A percentile compares a stretch with the other conserved stretches of the same genome.
These are phyloP conservation scores for Ochlodes sylvanus DNA, from an alignment of 2,888 invertebrate genomes.

Conservation along the genomic window DNA sequence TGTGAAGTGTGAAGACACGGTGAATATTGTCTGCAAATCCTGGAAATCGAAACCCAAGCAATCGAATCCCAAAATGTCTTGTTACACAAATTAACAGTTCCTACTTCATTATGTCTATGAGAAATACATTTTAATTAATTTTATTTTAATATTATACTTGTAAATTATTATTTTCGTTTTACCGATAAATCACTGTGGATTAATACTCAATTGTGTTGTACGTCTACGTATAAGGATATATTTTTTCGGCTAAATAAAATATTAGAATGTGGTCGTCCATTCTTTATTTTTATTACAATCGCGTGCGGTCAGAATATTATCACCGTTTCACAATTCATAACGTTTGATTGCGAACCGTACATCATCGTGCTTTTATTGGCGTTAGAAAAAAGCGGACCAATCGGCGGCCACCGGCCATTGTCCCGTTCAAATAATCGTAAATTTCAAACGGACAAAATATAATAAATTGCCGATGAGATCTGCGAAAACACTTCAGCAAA, in stretches of 20 bases:
- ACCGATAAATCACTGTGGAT: no score
- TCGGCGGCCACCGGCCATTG: conserved; percentile 72
- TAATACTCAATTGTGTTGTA: neutral
- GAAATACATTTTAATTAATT: no score
- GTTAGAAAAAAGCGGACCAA: conserved; percentile 76
- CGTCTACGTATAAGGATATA: neutral
- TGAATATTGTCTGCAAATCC: no score
- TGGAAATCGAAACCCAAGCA: no score
- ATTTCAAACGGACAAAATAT: conserved; percentile 83
- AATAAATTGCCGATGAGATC: conserved; percentile 85
- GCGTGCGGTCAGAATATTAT: conserved; percentile 46
- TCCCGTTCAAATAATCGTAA: conserved; percentile 82
- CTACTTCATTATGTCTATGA: no score
- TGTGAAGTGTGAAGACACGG: no score
- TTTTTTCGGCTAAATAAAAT: conserved; percentile 33
- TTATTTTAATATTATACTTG: no score
- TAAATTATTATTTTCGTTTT: no score
- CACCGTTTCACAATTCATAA: conserved; percentile 51
- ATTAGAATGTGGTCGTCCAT: conserved; percentile 39
- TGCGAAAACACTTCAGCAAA: conserved; percentile 72
- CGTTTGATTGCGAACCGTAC: conserved; percentile 49
- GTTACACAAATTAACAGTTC: no score
- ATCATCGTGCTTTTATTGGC: conserved; percentile 69
- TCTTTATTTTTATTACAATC: conserved; percentile 45
- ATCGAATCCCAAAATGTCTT: no score